A percentile compares a stretch with the other conserved stretches of the same genome.
Conservation (phyloP, 1,140 invertebrate species). For the Leptopilina clavipes region DNA sequence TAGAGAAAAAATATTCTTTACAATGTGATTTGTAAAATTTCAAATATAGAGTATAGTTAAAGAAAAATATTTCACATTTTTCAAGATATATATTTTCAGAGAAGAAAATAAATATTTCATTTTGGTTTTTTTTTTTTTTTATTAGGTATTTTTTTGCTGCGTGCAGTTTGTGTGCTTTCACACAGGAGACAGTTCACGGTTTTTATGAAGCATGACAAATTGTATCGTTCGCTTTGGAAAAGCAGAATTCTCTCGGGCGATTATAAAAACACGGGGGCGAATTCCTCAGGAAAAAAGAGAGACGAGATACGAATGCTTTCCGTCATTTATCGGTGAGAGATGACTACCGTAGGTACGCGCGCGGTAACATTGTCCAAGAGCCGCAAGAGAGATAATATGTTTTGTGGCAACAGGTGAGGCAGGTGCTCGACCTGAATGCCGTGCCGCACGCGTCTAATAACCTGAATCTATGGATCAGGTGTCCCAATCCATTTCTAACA, state of each 20-base stretch:
- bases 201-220: constrained; percentile 24
- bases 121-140: not conserved
- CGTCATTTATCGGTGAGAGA: constrained; percentile 70
- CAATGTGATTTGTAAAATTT: too few relatives aligned
- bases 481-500: constrained; percentile 62
- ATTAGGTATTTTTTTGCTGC: not conserved
- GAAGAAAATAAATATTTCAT: constrained; percentile 24
- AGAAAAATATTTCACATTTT: not conserved
- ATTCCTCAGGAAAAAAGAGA: constrained; percentile 44
- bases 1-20: too few relatives aligned
- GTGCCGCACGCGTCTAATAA: constrained; percentile 72
- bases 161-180: not conserved
- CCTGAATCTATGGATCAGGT: constrained; percentile 73
- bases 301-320: constrained; percentile 62
- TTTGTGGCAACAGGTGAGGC: constrained; percentile 75
- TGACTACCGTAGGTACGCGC: constrained; percentile 60
- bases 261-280: constrained; percentile 41
- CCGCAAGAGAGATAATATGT: constrained; percentile 68
- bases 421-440: constrained; percentile 74
- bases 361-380: constrained; percentile 52
- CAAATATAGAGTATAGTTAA: not conserved
- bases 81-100: not conserved
- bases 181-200: not conserved
- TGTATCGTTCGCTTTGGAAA: constrained; percentile 14
- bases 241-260: constrained; percentile 20